Conservation (phyloP, 2,797 vertebrate species). For the Chrosomus eos region DNA sequence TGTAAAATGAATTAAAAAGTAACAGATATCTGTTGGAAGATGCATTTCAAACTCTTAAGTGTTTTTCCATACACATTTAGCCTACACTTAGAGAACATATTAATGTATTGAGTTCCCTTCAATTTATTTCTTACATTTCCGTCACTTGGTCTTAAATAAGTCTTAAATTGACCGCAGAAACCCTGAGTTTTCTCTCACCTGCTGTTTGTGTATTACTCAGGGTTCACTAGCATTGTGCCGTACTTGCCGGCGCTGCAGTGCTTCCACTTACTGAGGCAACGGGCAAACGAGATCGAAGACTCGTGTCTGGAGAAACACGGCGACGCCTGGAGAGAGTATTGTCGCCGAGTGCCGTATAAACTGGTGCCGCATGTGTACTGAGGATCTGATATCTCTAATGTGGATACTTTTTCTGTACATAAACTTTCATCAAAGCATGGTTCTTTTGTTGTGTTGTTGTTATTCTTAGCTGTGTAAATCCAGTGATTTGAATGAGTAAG, state of each 20-base stretch:
- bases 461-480: neutral
- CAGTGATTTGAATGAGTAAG: neutral
- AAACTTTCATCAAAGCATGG: neutral
- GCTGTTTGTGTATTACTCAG: conserved; percentile 19
- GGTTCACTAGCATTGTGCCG: conserved; percentile 55
- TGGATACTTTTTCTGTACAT: neutral
- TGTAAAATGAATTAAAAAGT: too few relatives aligned
- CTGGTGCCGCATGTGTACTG: conserved; percentile 62
- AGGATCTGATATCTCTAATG: neutral
- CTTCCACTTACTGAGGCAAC: conserved; percentile 41
- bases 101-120: too few relatives aligned
- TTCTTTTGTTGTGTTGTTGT: neutral
- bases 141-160: too few relatives aligned
- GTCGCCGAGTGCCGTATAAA: conserved; percentile 56
- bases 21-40: too few relatives aligned
- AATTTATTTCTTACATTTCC: too few relatives aligned
- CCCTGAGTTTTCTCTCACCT: neutral
- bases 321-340: conserved; percentile 61
- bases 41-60: too few relatives aligned
- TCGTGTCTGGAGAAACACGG: conserved; percentile 58
- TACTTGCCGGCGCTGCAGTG: conserved; percentile 58
- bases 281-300: conserved; percentile 55
- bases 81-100: too few relatives aligned
- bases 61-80: too few relatives aligned
- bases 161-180: too few relatives aligned